Base-by-base conservation (phyloP, 1,140 invertebrate species). In the Sesamia nonagrioides region DNA sequence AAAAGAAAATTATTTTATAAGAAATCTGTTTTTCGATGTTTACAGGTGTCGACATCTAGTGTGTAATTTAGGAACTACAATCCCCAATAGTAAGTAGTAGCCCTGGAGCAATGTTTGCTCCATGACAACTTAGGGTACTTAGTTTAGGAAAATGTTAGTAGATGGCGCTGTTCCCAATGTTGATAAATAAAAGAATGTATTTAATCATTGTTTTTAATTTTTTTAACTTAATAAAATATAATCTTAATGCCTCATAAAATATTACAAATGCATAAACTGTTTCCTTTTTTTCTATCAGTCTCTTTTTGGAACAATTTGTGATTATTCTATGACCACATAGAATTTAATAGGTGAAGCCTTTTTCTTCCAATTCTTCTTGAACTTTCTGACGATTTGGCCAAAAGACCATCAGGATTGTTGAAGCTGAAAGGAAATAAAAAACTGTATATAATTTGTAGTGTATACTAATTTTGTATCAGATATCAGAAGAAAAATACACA, bases 371-470 rank as follows among this genome's bases (percentile, higher is more conserved):
- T 83, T 89, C 80, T 48, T 87, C 81, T 40, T 91, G 81, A 9
- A 94, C 86, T 61, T 82, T 81, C 52, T 92, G 87, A 0, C 91
- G 89, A 69, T 89, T 88, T 6, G 92, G 92, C 92, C 92, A 94
- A 68, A 92, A 91, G 18, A 91, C 50, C 82, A 94, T 93, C 1
- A 94, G 79, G 9, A 92, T 18, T 0, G 87, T 89, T 18, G 92
- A 89, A 7, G 86, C 91, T 93, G 85, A 4, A 89, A 89, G 2
- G 50, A 69, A 42, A 74, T 78, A 69, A 75, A 61, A 54, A 42
- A 73, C 56, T 42, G 13, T 42, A 56, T 40, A 37, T 58, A 48
- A n/a, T n/a, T n/a, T n/a, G n/a, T n/a, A n/a, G n/a, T n/a, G n/a
- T n/a, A 27, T 3, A 27, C 27, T 27, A 1, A 27, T 27, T 27